Base-by-base conservation (phyloP, 2,797 vertebrate species). In the Schizopygopsis pylzovi region DNA sequence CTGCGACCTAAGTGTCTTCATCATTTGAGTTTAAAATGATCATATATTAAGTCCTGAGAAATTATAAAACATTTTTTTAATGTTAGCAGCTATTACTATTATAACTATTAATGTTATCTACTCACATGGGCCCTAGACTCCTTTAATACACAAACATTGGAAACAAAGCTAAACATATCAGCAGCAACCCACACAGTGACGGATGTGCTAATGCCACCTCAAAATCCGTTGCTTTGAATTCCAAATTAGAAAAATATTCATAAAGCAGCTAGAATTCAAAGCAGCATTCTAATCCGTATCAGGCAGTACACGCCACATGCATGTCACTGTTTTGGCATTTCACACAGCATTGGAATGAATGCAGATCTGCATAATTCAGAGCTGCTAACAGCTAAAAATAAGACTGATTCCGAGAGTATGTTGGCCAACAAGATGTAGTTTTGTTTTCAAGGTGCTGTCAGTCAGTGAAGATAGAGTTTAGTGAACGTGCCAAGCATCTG, bases 401-500 rank as follows among this genome's bases (percentile, higher is more conserved):
- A 84, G 33, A 71, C 4, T 39, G 67, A 71, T 72, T 63, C 4
- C 41, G 3, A 39, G 15, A 61, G 49, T 47, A 39, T 61, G 20
- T 33, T 39, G 65, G 52, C 65, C 52, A 80, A 72, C 20, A 72
- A 12, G 43, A 83, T 76, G 39, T 52, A 49, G 43, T 33, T 67
- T 70, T 85, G 63, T 70, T 79, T 70, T 45, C 25, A 61, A 47
- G 28, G 52, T 49, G 49, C 49, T 72, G n/a, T 25, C 65, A 72
- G 52, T 79, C 76, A 79, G 41, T 25, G 39, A 80, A 84, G 56
- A 33, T 63, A 8, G 16, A 25, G 75, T 68, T 70, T 71, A 71
- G 28, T 79, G 20, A 63, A 61, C 16, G 9, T 72, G 84, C 67
- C 52, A 85, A 79, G 41, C 28, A 79, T 47, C 25, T 71, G 83